Evolutionary conservation across 2,888 invertebrate genomes (phyloP).

Genomic region (Abrostola triplasia): DNA sequence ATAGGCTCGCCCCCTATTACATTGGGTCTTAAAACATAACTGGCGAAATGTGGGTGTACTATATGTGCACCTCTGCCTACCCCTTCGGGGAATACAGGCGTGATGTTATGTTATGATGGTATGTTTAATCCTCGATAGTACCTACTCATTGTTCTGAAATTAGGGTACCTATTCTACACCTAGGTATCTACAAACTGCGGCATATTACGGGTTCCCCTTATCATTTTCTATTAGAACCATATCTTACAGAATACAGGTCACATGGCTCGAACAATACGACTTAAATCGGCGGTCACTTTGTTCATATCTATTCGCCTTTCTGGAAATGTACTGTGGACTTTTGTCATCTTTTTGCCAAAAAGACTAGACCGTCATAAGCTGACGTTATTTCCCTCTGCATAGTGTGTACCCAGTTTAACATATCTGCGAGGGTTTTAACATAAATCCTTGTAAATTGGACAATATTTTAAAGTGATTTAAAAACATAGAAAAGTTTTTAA

Average conservation of each 20-base stretch:
- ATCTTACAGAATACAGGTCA: constrained; percentile 12
- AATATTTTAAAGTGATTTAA: not conserved
- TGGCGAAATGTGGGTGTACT: too few species aligned
- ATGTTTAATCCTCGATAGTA: too few species aligned
- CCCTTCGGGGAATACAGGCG: too few species aligned
- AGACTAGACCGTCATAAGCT: not conserved
- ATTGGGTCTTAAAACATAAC: too few species aligned
- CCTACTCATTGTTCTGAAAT: too few species aligned
- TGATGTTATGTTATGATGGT: too few species aligned
- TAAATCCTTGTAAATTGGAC: not conserved
- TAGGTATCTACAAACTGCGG: too few species aligned
- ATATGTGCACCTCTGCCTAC: too few species aligned
- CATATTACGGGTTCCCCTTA: too few species aligned
- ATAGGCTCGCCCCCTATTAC: too few species aligned
- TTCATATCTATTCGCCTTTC: constrained; percentile 2
- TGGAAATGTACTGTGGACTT: not conserved
- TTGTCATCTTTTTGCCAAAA: not conserved
- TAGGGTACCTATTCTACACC: too few species aligned
- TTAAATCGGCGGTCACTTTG: constrained; percentile 1
- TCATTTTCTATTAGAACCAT: not conserved
- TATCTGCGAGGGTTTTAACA: not conserved
- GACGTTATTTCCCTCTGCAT: not conserved
- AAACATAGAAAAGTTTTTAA: not conserved
- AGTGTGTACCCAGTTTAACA: not conserved
- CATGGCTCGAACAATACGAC: not conserved